These are phyloP conservation scores for Eurois occulta DNA, from an alignment of 2,888 invertebrate genomes.

Conservation along the genomic window DNA sequence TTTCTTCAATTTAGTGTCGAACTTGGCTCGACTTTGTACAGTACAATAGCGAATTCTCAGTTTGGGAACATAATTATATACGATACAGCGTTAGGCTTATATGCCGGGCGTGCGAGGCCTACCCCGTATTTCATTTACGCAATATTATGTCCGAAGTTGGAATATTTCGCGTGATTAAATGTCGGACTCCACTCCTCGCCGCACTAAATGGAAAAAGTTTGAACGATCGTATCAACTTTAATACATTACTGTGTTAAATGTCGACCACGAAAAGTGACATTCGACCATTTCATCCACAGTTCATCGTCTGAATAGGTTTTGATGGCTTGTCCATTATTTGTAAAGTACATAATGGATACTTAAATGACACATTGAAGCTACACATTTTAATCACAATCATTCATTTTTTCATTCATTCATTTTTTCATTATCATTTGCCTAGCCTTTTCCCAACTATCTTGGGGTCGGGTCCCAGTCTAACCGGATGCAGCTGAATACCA, in stretches of 20 bases:
- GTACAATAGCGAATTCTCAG: constrained; percentile 45
- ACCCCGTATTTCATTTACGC: constrained; percentile 40
- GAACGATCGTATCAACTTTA: constrained; percentile 55
- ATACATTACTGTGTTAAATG: constrained; percentile 56
- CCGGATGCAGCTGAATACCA: too few relatives aligned
- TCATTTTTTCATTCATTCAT: too few relatives aligned
- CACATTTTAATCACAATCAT: constrained; percentile 1
- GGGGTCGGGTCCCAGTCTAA: too few relatives aligned
- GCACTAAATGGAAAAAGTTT: constrained; percentile 61
- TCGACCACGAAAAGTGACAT: constrained; percentile 40
- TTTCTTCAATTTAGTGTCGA: constrained; percentile 64
- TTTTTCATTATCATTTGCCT: too few relatives aligned
- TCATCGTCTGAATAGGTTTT: constrained; percentile 33
- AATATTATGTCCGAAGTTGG: constrained; percentile 54
- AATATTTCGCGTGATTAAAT: constrained; percentile 53
- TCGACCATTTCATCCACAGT: constrained; percentile 42
- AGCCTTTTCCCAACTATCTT: too few relatives aligned
- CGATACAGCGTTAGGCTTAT: constrained; percentile 32
- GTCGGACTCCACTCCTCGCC: constrained; percentile 26
- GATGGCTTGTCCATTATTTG: constrained; percentile 16
- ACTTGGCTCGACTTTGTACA: constrained; percentile 48
- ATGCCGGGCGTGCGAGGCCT: constrained; percentile 13
- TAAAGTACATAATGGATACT: not conserved
- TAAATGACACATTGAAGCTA: not conserved
- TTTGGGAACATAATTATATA: constrained; percentile 36